Conservation (phyloP, 2,113 vertebrate genomes). For the Nematolebias whitei region DNA sequence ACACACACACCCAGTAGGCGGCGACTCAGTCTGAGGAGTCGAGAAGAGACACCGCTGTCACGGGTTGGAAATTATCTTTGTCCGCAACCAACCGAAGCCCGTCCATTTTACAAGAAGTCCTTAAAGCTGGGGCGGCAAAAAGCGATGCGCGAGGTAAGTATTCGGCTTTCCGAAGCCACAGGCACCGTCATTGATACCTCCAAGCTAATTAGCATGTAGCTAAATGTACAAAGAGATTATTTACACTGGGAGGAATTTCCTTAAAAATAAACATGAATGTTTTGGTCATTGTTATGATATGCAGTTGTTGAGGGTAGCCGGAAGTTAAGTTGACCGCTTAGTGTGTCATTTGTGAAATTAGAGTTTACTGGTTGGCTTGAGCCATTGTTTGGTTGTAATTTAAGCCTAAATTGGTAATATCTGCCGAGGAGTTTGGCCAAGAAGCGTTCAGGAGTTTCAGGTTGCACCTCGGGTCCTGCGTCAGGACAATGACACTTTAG, state of each 20-base stretch:
- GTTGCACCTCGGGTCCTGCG: neutral
- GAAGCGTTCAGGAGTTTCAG: neutral
- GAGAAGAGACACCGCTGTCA: neutral
- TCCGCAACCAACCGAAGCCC: neutral
- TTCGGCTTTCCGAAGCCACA: neutral
- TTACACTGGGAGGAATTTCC: neutral
- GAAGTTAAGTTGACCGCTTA: constrained; percentile 13
- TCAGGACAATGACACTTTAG: no score
- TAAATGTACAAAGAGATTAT: neutral
- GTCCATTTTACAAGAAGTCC: neutral
- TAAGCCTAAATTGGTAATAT: neutral
- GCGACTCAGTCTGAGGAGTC: neutral
- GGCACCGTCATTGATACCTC: constrained; percentile 7
- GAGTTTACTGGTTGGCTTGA: neutral
- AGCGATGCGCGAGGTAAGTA: constrained; percentile 25
- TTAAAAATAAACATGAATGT: neutral
- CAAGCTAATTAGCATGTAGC: neutral
- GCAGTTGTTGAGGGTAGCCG: no score
- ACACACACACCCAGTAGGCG: neutral
- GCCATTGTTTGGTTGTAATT: neutral
- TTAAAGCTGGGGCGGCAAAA: neutral
- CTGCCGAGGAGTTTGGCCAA: neutral
- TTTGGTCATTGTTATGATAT: neutral
- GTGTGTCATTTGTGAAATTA: neutral
- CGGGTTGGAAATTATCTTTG: constrained; percentile 3